phyloP scores from a whole-genome alignment of 2,888 invertebrate genomes.

The Drosophila picticornis region DNA sequence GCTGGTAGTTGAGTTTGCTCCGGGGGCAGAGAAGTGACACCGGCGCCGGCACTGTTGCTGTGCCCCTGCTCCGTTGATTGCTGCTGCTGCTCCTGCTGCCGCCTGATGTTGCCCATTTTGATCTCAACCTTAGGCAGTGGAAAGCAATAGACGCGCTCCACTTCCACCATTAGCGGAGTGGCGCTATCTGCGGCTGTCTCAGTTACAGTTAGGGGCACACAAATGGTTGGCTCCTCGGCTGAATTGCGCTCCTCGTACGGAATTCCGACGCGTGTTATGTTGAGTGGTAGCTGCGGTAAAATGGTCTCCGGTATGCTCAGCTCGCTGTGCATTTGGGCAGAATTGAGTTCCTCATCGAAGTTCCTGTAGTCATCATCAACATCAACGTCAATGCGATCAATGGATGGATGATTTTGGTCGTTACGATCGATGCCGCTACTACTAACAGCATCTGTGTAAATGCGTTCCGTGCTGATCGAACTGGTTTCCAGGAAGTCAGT shows the following conservation, averaged over 20 bases:
- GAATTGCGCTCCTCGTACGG: conserved; percentile 77
- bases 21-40: conserved; percentile 20
- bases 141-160: conserved; percentile 80
- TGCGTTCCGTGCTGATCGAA: conserved; percentile 50
- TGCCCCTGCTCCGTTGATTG: conserved; percentile 18
- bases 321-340: conserved; percentile 70
- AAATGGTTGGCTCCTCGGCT: conserved; percentile 77
- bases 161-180: conserved; percentile 59
- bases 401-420: conserved; percentile 34
- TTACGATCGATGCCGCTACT: conserved; percentile 46
- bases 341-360: conserved; percentile 59
- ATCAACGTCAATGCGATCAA: conserved; percentile 59
- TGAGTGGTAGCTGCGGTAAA: conserved; percentile 69
- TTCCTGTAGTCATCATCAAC: conserved; percentile 69
- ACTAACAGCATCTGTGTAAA: conserved; percentile 12
- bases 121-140: conserved; percentile 77
- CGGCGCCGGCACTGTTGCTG: conserved; percentile 28
- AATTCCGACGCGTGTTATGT: conserved; percentile 78
- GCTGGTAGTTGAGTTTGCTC: conserved; percentile 22
- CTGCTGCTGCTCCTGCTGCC: conserved; percentile 27
- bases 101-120: conserved; percentile 44
- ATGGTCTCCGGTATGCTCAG: conserved; percentile 71
- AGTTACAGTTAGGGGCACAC: conserved; percentile 76
- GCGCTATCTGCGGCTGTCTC: conserved; percentile 68
- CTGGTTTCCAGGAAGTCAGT: conserved; percentile 69